Evolutionary conservation across 2,797 vertebrate species (phyloP).

Genomic region (Synaphobranchus kaupii): DNA sequence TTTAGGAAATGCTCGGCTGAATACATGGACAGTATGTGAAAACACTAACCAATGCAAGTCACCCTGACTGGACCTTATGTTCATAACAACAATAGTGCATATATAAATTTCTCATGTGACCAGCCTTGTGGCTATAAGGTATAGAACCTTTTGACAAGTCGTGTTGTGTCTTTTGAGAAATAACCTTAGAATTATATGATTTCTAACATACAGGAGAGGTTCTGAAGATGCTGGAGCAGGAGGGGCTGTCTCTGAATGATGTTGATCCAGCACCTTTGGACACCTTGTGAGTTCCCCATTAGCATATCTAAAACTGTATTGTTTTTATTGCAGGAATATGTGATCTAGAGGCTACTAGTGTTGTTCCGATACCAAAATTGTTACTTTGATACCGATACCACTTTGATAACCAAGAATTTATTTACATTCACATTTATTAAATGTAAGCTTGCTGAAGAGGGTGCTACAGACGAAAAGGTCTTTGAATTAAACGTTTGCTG

Average conservation of each 20-base stretch:
- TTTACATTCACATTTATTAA: too few relatives aligned
- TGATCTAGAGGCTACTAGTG: too few relatives aligned
- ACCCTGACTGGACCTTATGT: not conserved
- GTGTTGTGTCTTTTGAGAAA: not conserved
- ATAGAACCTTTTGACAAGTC: not conserved
- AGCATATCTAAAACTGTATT: not conserved
- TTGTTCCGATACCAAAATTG: too few relatives aligned
- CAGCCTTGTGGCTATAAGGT: not conserved
- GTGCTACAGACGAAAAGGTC: too few relatives aligned
- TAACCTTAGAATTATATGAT: not conserved
- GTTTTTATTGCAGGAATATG: not conserved
- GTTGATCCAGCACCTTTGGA: conserved; percentile 79
- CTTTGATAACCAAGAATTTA: too few relatives aligned
- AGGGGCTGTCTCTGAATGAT: conserved; percentile 78
- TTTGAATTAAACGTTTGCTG: too few relatives aligned
- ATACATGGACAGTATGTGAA: too few relatives aligned
- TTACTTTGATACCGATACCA: too few relatives aligned
- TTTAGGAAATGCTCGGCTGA: too few relatives aligned
- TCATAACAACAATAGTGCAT: not conserved
- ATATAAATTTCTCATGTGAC: too few relatives aligned
- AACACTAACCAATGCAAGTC: too few relatives aligned
- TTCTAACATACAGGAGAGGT: conserved; percentile 81
- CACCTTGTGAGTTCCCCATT: conserved; percentile 68
- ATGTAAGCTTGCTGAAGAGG: too few relatives aligned
- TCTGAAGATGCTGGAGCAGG: conserved; percentile 84